Conservation (phyloP, 2,113 vertebrate genomes). For the Paradoxurus hermaphroditus region DNA sequence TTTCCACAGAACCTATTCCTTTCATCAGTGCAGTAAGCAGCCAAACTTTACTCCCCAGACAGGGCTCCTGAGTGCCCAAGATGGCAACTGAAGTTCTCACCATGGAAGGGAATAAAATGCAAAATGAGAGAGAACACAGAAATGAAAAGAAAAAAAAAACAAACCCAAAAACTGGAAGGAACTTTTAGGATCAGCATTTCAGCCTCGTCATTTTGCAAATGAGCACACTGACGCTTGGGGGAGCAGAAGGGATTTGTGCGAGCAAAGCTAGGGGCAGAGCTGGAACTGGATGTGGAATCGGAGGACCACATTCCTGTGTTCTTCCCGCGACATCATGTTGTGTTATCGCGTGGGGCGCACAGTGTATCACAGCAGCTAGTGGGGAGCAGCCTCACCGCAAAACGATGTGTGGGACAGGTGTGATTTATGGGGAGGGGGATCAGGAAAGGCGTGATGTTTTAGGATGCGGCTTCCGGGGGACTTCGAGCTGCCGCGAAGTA, state of each 20-base stretch:
- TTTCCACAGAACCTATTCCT: not conserved
- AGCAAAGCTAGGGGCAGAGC: not conserved
- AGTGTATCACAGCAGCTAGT: not conserved
- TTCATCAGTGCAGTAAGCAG: not conserved
- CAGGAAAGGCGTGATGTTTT: not conserved
- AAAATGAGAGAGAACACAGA: not conserved
- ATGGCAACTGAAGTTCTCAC: not conserved
- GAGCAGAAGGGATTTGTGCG: not conserved
- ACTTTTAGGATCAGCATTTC: not conserved
- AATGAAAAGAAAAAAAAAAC: not conserved
- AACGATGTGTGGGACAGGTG: not conserved
- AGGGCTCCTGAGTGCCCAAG: not conserved
- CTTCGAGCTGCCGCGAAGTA: not conserved
- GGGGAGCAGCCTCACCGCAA: not conserved
- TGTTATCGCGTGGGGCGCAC: too few relatives aligned
- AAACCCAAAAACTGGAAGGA: not conserved
- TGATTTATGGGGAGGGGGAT: too few relatives aligned
- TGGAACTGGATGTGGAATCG: not conserved
- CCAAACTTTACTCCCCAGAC: not conserved
- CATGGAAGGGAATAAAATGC: not conserved
- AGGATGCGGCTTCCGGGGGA: not conserved
- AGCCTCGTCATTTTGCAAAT: not conserved
- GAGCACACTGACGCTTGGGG: not conserved
- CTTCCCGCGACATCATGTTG: too few relatives aligned
- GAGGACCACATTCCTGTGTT: not conserved